Conservation (phyloP, 2,113 vertebrate species). For the Anthoscopus minutus region DNA sequence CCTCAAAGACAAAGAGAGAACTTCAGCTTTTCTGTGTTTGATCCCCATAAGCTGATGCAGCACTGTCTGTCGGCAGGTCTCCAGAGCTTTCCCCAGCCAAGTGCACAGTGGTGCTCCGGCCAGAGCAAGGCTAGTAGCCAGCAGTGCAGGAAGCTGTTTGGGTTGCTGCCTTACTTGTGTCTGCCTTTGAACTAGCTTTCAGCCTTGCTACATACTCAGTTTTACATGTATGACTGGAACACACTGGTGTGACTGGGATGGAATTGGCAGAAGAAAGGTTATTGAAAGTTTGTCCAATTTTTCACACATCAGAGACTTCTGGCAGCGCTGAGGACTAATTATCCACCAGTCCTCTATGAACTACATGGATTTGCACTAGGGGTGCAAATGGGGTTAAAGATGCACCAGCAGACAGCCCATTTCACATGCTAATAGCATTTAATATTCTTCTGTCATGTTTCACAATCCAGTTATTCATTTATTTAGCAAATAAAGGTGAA, state of each 20-base stretch:
- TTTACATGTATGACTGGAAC: fast-evolving
- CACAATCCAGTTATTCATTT: background rate
- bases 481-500: background rate
- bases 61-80: background rate
- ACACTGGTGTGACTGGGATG: background rate
- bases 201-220: background rate
- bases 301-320: background rate
- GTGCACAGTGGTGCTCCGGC: background rate
- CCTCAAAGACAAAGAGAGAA: background rate
- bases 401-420: background rate
- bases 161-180: background rate
- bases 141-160: background rate
- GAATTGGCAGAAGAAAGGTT: background rate
- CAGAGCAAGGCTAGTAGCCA: background rate
- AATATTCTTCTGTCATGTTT: background rate
- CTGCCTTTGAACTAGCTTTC: background rate
- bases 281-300: background rate
- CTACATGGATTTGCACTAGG: background rate
- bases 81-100: background rate
- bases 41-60: background rate
- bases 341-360: background rate
- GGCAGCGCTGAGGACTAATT: background rate
- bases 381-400: background rate
- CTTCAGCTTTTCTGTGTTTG: background rate
- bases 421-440: conserved; percentile 4